Conservation (phyloP, 2,797 vertebrate genomes). For the Molossus alvarezi region DNA sequence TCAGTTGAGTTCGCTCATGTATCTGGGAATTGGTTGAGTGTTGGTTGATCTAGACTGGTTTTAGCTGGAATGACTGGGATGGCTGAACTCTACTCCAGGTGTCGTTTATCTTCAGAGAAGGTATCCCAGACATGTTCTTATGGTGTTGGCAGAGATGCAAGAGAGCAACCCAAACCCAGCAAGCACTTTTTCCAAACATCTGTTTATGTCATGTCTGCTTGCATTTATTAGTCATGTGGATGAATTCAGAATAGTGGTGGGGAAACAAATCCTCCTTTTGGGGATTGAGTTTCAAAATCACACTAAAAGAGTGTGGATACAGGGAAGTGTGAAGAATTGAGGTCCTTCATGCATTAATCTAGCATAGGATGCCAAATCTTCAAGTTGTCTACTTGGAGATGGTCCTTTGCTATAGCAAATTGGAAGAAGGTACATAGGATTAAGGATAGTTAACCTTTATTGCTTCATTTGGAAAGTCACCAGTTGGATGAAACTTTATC, state of each 20-base stretch:
- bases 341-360: neutral
- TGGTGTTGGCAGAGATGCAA: neutral
- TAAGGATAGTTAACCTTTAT: neutral
- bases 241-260: neutral
- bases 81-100: neutral
- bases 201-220: neutral
- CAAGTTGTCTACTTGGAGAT: neutral
- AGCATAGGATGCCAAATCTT: neutral
- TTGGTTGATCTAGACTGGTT: neutral
- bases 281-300: conserved; percentile 22
- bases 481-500: neutral
- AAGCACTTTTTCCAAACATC: neutral
- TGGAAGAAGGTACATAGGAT: neutral
- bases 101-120: neutral
- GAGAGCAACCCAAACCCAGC: neutral
- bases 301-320: neutral
- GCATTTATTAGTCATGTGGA: neutral
- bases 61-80: neutral
- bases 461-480: neutral
- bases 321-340: neutral
- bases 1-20: neutral
- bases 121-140: neutral
- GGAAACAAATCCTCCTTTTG: neutral
- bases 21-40: neutral
- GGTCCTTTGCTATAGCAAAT: neutral